phyloP scores from a whole-genome alignment of 2,888 invertebrate genomes.

The Cepaea hortensis region DNA sequence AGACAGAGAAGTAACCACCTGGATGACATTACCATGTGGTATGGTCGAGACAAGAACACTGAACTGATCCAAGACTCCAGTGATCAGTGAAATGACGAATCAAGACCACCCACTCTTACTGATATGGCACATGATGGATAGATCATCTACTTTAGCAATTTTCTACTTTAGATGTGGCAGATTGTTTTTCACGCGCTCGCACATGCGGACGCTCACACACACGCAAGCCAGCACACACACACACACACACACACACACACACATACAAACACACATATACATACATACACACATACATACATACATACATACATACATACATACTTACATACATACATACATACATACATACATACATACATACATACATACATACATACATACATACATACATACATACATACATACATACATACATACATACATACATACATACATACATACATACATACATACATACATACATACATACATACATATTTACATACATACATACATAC shows the following conservation, averaged over 20 bases:
- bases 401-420: slow-evolving; percentile 10
- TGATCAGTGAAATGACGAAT: no score
- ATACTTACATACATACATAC: not conserved
- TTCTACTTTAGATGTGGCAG: no score
- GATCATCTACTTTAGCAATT: no score
- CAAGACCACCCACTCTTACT: no score
- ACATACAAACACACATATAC: not conserved
- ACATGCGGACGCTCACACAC: not conserved
- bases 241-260: not conserved
- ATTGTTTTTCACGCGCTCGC: no score
- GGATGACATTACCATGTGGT: no score
- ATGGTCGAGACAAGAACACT: no score
- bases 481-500: not conserved
- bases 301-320: not conserved
- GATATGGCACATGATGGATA: no score
- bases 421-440: slow-evolving; percentile 8
- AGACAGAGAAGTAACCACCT: no score
- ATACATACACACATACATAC: slow-evolving; percentile 2
- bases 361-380: not conserved
- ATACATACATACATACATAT: slow-evolving; percentile 5
- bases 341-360: not conserved
- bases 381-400: not conserved
- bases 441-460: not conserved
- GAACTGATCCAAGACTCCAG: no score
- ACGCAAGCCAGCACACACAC: not conserved